Percentiles rank a stretch among this genome's conserved stretches.
phyloP scores from a whole-genome alignment of 2,797 vertebrate species.

The Acrossocheilus fasciatus region DNA sequence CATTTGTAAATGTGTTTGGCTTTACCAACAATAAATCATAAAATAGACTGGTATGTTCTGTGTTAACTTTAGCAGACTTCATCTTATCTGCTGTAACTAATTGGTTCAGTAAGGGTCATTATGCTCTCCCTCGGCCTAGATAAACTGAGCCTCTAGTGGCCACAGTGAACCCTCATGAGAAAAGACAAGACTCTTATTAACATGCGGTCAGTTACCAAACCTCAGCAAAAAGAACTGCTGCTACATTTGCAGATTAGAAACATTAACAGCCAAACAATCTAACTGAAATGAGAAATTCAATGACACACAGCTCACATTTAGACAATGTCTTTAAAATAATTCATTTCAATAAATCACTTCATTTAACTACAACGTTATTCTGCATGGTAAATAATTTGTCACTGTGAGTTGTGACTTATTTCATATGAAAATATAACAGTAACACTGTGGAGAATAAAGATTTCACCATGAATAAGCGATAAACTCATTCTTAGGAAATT shows the following conservation, averaged over 20 bases:
- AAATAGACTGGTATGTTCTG: background rate
- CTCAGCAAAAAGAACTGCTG: background rate
- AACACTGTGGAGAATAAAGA: too few relatives aligned
- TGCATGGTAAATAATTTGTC: too few relatives aligned
- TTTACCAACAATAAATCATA: background rate
- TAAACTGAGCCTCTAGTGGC: background rate
- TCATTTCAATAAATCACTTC: background rate
- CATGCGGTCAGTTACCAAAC: background rate
- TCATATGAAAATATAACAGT: too few relatives aligned
- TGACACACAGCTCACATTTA: background rate
- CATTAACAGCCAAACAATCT: background rate
- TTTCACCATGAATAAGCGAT: too few relatives aligned
- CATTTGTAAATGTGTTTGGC: too few relatives aligned
- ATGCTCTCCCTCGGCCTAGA: background rate
- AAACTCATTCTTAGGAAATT: too few relatives aligned
- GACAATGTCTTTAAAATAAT: background rate
- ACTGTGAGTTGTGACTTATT: too few relatives aligned
- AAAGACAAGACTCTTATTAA: conserved; percentile 15
- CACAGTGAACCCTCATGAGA: background rate
- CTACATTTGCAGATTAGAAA: background rate
- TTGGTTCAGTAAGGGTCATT: conserved; percentile 4
- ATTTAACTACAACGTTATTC: background rate
- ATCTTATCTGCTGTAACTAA: background rate
- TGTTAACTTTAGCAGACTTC: background rate
- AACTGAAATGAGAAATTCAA: background rate